These are phyloP conservation scores for Pygoscelis antarcticus DNA, from an alignment of 2,113 vertebrate genomes.

Conservation along the genomic window DNA sequence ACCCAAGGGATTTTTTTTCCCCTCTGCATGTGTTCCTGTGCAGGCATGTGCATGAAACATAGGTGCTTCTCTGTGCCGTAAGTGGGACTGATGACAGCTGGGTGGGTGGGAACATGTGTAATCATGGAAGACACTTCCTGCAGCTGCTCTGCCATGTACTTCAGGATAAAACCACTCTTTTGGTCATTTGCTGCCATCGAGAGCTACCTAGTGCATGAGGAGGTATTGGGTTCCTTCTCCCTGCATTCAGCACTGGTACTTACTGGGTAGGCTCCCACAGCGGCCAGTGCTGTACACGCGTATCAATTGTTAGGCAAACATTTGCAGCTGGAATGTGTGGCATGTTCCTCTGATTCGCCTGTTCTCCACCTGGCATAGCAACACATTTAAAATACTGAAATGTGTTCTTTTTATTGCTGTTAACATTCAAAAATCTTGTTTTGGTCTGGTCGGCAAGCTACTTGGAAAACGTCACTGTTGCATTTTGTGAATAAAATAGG, in stretches of 20 bases:
- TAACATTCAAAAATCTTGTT: not conserved
- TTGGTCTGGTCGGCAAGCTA: not conserved
- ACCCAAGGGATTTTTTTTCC: not conserved
- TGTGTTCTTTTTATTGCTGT: not conserved
- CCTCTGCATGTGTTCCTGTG: not conserved
- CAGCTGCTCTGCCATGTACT: not conserved
- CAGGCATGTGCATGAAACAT: not conserved
- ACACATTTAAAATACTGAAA: not conserved
- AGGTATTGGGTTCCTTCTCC: not conserved
- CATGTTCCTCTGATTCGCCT: not conserved
- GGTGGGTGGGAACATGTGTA: not conserved
- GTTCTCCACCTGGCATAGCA: not conserved
- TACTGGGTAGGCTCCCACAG: not conserved
- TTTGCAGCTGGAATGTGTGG: slow-evolving; percentile 14
- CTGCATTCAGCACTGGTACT: not conserved
- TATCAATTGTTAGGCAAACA: not conserved
- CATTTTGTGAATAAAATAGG: not conserved
- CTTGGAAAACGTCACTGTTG: not conserved
- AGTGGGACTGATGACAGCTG: not conserved
- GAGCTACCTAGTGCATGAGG: not conserved
- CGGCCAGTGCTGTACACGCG: not conserved
- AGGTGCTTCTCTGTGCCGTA: not conserved
- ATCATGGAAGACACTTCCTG: not conserved
- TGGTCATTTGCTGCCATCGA: fast-evolving
- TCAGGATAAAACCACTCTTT: not conserved